Percentiles rank a stretch among this genome's conserved stretches.
Conservation (phyloP, 2,888 invertebrate species). For the Tryphoninae sp. region DNA sequence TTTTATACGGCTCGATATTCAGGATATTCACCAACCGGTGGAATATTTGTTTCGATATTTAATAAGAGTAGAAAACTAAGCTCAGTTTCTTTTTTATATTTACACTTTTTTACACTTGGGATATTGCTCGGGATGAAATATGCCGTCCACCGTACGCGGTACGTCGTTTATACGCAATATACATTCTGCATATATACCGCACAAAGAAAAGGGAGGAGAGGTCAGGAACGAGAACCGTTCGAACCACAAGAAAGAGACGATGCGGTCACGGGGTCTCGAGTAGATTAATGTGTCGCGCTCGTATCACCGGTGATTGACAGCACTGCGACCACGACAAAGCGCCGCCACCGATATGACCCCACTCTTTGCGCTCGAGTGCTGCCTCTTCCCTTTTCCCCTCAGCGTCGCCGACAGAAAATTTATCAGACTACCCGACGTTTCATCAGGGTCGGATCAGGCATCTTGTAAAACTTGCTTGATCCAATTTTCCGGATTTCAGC, state of each 20-base stretch:
- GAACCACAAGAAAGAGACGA: conserved; percentile 73
- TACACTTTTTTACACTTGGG: too few relatives aligned
- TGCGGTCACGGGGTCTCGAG: conserved; percentile 72
- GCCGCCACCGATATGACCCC: conserved; percentile 73
- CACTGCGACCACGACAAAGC: conserved; percentile 80
- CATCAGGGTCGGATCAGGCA: too few relatives aligned
- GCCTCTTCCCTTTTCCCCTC: conserved; percentile 17
- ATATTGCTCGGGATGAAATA: not conserved
- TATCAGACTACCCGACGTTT: too few relatives aligned
- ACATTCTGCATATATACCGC: conserved; percentile 41
- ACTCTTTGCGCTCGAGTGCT: conserved; percentile 36
- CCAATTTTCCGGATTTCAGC: too few relatives aligned
- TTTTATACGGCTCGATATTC: not conserved
- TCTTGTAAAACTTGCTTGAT: too few relatives aligned
- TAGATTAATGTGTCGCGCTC: conserved; percentile 80
- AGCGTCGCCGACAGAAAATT: too few relatives aligned
- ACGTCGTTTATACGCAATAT: not conserved
- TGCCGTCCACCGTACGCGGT: not conserved
- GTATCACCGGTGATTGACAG: conserved; percentile 80
- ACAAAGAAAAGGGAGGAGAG: conserved; percentile 60
- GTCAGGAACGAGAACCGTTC: conserved; percentile 68
- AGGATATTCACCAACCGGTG: too few relatives aligned
- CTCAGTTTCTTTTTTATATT: too few relatives aligned
- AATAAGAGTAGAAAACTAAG: too few relatives aligned
- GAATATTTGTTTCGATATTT: too few relatives aligned